Evolutionary conservation across 1,140 invertebrate species (phyloP).

Genomic region (Tenebrio molitor): DNA sequence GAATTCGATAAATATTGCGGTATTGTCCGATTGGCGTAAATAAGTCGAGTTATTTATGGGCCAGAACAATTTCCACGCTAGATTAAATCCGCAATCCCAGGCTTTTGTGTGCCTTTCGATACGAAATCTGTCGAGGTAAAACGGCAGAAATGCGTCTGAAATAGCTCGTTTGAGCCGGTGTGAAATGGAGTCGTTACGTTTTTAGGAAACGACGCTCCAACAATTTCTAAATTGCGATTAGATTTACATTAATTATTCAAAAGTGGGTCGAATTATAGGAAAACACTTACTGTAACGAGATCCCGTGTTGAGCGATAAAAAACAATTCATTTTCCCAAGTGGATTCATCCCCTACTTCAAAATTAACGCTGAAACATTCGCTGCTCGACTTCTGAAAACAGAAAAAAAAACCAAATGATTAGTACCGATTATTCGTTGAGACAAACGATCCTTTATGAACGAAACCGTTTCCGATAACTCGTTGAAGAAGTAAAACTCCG

Average conservation of each 20-base stretch:
- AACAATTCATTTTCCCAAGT: conserved; percentile 75
- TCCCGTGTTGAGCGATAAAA: conserved; percentile 77
- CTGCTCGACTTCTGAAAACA: conserved; percentile 80
- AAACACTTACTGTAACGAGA: conserved; percentile 76
- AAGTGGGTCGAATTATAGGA: conserved; percentile 6
- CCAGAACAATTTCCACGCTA: no score
- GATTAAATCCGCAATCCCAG: no score
- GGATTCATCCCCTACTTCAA: conserved; percentile 73
- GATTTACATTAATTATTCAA: conserved; percentile 36
- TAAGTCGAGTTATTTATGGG: no score
- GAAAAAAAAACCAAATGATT: conserved; percentile 43
- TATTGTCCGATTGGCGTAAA: no score
- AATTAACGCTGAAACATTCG: conserved; percentile 82
- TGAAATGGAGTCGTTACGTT: no score
- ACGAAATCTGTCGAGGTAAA: no score
- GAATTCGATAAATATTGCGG: no score
- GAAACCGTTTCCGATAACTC: not conserved
- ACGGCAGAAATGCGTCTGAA: no score
- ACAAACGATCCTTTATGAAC: not conserved
- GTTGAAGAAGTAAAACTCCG: conserved; percentile 1
- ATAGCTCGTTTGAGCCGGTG: no score
- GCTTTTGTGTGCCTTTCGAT: no score
- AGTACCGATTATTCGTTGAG: not conserved
- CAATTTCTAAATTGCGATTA: not conserved
- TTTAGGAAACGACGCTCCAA: no score